Conservation (phyloP, 2,797 vertebrate genomes). For the Sebastes aleutianus region DNA sequence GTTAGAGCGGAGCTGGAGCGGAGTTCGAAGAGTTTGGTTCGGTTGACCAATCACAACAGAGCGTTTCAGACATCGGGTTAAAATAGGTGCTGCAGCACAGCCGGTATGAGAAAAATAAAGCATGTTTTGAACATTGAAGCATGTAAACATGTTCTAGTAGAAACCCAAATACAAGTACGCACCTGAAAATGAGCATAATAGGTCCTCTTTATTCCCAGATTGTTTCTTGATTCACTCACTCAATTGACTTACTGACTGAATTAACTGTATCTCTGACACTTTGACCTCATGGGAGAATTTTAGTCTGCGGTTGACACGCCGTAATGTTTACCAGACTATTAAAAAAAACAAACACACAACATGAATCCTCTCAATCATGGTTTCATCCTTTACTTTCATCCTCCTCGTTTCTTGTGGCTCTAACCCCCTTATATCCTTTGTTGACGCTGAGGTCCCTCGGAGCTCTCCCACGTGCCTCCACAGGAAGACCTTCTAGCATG, state of each 20-base stretch:
- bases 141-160: too few relatives aligned
- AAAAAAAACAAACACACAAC: constrained; percentile 47
- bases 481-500: constrained; percentile 56
- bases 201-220: background rate
- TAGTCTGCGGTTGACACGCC: constrained; percentile 24
- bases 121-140: too few relatives aligned
- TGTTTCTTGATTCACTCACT: background rate
- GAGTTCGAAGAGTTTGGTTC: too few relatives aligned
- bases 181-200: too few relatives aligned
- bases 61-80: too few relatives aligned
- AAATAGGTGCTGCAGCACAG: too few relatives aligned
- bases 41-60: too few relatives aligned
- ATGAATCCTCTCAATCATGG: constrained; percentile 47
- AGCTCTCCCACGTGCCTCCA: constrained; percentile 47
- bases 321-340: constrained; percentile 54
- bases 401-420: constrained; percentile 51
- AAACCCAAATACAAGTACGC: too few relatives aligned
- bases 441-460: constrained; percentile 40
- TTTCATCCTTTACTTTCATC: constrained; percentile 59
- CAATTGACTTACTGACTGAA: constrained; percentile 1
- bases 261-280: constrained; percentile 30
- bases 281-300: constrained; percentile 34
- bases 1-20: too few relatives aligned
- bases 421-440: constrained; percentile 38
- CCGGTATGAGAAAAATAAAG: too few relatives aligned